phyloP scores from a whole-genome alignment of 2,113 vertebrate species.

The Atrichornis clamosus region DNA sequence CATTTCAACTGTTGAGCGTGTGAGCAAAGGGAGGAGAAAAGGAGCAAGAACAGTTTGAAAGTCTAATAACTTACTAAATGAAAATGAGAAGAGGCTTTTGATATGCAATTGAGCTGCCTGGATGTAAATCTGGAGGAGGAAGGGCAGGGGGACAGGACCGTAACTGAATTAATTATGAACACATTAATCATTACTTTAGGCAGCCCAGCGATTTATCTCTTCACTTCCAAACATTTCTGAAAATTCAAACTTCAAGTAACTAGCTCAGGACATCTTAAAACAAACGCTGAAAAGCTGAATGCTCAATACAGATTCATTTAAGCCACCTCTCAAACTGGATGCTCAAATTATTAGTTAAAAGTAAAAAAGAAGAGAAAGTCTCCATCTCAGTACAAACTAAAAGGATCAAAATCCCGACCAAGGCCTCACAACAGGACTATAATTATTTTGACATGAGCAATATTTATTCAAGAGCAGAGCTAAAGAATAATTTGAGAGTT shows the following conservation, averaged over 20 bases:
- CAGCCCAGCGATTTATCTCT: background rate
- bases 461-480: background rate
- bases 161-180: background rate
- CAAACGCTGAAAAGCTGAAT: background rate
- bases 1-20: background rate
- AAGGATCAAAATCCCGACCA: background rate
- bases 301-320: background rate
- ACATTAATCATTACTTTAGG: background rate
- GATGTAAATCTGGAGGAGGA: background rate
- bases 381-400: background rate
- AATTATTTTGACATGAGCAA: background rate
- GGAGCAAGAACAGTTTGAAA: background rate
- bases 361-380: background rate
- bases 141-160: background rate
- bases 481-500: background rate
- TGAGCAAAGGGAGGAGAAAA: background rate
- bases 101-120: background rate
- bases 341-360: background rate
- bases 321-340: background rate
- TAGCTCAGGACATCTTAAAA: background rate
- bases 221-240: background rate
- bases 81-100: conserved; percentile 1
- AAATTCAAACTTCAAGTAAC: background rate
- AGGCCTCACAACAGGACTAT: background rate
- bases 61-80: background rate